These are phyloP conservation scores for Tachuris rubrigastra DNA, from an alignment of 2,113 vertebrate species.

Conservation along the genomic window DNA sequence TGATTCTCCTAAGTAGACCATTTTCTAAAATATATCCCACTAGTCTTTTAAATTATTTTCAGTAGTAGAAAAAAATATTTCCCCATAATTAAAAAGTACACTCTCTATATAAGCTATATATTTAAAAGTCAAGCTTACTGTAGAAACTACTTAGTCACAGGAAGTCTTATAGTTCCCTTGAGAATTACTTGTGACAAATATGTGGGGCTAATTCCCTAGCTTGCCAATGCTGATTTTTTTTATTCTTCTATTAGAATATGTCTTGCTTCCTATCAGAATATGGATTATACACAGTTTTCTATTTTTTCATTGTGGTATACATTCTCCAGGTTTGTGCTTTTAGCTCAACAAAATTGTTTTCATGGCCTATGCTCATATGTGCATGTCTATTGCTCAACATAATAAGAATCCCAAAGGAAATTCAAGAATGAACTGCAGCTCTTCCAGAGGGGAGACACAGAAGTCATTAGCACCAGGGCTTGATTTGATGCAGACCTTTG, in stretches of 20 bases:
- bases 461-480: neutral
- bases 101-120: neutral
- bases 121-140: neutral
- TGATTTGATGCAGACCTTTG: neutral
- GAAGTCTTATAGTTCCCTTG: neutral
- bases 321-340: neutral
- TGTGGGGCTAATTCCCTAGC: neutral
- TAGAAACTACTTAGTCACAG: neutral
- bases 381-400: neutral
- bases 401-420: neutral
- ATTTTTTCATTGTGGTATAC: neutral
- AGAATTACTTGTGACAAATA: neutral
- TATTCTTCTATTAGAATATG: neutral
- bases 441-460: neutral
- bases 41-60: neutral
- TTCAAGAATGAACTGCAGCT: neutral
- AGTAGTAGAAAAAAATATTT: neutral
- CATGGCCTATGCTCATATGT: neutral
- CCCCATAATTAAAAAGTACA: neutral
- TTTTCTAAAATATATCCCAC: neutral
- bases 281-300: neutral
- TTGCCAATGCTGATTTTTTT: neutral
- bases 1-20: neutral
- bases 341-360: neutral
- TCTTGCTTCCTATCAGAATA: neutral